Percentiles rank a stretch among this genome's conserved stretches.
These are phyloP conservation scores for Todus mexicanus DNA, from an alignment of 2,797 vertebrate genomes.

Conservation along the genomic window DNA sequence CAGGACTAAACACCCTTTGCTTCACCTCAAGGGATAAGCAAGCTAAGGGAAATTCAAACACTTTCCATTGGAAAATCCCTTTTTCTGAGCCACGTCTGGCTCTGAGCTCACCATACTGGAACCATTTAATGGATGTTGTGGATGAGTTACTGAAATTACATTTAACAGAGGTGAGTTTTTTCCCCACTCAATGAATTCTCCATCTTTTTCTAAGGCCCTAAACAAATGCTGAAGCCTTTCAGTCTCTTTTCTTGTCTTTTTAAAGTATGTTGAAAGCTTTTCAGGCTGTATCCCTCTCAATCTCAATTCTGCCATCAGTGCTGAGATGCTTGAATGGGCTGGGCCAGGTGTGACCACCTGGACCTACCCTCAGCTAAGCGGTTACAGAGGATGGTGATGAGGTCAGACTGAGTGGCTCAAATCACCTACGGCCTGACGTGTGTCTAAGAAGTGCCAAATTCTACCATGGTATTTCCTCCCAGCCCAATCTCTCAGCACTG, in stretches of 20 bases:
- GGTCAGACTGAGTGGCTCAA: neutral
- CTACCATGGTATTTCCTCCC: neutral
- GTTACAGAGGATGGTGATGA: fast-evolving
- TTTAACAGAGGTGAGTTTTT: neutral
- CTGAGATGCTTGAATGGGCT: neutral
- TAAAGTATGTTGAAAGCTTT: neutral
- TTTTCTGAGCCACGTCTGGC: neutral
- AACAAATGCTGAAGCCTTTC: neutral
- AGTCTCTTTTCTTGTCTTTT: neutral
- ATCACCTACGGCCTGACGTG: neutral
- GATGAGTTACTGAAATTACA: neutral
- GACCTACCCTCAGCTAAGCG: neutral
- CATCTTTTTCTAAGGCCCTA: neutral
- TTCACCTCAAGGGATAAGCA: fast-evolving
- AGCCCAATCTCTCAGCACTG: neutral
- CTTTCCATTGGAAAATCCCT: neutral
- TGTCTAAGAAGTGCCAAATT: neutral
- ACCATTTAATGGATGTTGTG: neutral
- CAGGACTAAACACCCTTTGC: neutral
- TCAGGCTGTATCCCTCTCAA: neutral
- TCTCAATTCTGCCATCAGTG: neutral
- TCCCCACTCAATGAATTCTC: neutral
- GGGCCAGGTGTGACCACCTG: neutral
- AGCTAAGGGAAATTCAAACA: neutral
- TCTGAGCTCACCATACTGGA: neutral